Evolutionary conservation across 2,797 vertebrate species (phyloP), one percentile per base, ranked within the genome.

Genomic region (Emys orbicularis): DNA sequence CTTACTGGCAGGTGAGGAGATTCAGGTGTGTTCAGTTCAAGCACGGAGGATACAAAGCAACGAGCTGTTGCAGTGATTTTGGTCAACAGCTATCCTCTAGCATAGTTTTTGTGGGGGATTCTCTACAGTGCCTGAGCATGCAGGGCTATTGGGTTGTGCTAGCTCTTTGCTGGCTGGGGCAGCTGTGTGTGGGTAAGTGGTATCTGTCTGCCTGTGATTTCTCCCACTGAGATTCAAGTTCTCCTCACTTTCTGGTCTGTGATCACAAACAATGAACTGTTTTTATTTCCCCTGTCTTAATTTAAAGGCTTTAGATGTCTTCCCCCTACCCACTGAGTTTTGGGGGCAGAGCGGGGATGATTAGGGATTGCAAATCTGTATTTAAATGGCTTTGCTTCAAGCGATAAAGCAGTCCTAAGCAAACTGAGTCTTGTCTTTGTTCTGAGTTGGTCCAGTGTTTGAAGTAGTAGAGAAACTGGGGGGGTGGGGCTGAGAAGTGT

Each of bases 141-240:
- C 12, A 12, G 9, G 57, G 5, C 4, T 1, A 0, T 12, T 93
- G 91, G 92, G 2, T 56, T 54, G 8, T 68, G 1, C 52, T 96
- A 44, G 8, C 8, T 7, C 83, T 94, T 25, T 96, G 86, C 77
- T 94, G 84, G 49, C 37, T 95, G 12, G 90, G 81, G n/a, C 86
- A 90, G 18, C 41, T 95, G 21, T 54, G 27, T 84, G 93, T 86
- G 87, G 95, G 94, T 95, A 89, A 93, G 79, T 50, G 2, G 5
- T 8, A 47, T 12, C 3, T 56, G 3, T 23, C 11, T 56, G 2
- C n/a, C 19, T 12, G 3, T 18, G 12, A 5, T 11, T 10, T 86
- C 1, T 65, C 65, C 7, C 56, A 6, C 1, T 47, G 19, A 72
- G n/a, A 72, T 29, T 54, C 56, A 27, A 37, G 5, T 82, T 82